phyloP scores from a whole-genome alignment of 2,113 vertebrate species.

The Nothocercus julius region DNA sequence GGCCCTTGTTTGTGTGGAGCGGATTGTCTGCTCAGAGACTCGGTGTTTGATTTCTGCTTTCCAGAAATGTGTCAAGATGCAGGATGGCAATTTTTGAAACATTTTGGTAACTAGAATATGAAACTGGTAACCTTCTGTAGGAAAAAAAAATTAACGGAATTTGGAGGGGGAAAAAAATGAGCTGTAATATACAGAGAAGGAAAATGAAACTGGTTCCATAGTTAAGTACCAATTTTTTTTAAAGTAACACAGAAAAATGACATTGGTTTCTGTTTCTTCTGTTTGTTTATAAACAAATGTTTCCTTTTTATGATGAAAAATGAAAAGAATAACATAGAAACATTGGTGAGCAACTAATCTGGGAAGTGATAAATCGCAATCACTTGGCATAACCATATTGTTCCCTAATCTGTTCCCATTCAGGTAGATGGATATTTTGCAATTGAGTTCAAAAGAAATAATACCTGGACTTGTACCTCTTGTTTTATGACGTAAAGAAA shows the following conservation, averaged over 20 bases:
- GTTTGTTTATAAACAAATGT: background rate
- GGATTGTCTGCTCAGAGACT: background rate
- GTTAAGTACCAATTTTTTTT: background rate
- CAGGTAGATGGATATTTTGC: background rate
- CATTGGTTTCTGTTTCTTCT: background rate
- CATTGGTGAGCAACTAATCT: background rate
- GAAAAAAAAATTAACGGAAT: background rate
- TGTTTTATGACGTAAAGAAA: background rate
- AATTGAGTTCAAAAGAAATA: background rate
- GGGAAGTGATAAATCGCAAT: background rate
- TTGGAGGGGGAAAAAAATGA: background rate
- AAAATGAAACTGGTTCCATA: background rate
- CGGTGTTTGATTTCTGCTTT: background rate
- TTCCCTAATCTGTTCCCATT: background rate
- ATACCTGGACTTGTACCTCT: background rate
- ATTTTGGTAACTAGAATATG: background rate
- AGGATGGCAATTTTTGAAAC: background rate
- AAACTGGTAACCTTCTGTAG: background rate
- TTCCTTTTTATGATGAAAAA: background rate
- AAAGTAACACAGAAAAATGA: background rate
- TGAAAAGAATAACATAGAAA: background rate
- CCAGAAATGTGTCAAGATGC: background rate
- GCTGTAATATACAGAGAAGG: background rate
- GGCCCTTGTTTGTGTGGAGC: background rate
- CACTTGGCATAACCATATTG: background rate